Conservation (phyloP, 2,888 invertebrate species). For the Lepidocyrtinus sp. region DNA sequence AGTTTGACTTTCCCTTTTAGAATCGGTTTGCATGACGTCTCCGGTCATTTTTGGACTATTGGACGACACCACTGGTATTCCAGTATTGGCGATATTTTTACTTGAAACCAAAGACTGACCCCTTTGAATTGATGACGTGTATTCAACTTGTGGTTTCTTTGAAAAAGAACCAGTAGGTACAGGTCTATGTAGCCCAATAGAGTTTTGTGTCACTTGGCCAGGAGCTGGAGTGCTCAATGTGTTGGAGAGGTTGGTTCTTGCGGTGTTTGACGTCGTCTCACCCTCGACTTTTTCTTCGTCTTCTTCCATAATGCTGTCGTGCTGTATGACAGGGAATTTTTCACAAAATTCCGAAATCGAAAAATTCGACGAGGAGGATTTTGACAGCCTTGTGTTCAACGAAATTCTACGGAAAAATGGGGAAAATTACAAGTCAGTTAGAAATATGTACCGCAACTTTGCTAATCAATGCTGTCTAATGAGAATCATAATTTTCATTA, state of each 20-base stretch:
- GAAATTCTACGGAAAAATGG: constrained; percentile 63
- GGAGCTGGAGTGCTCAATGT: too few species aligned
- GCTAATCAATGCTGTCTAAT: too few species aligned
- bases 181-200: constrained; percentile 19
- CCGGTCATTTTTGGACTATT: not conserved
- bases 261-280: constrained; percentile 6
- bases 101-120: not conserved
- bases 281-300: constrained; percentile 38
- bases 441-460: too few species aligned
- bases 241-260: not conserved
- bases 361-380: constrained; percentile 69
- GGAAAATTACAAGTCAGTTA: not conserved
- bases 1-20: not conserved
- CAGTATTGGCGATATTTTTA: not conserved
- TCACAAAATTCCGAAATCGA: constrained; percentile 70
- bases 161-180: constrained; percentile 2
- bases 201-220: constrained; percentile 32
- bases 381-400: constrained; percentile 66
- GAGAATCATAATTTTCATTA: too few species aligned
- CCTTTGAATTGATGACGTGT: constrained; percentile 26
- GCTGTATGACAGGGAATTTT: constrained; percentile 64
- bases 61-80: not conserved
- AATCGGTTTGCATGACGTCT: constrained; percentile 26
- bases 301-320: constrained; percentile 50
- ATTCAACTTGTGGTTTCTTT: constrained; percentile 19